Base-by-base conservation (phyloP, 1,140 invertebrate species). In the Tribolium castaneum region DNA sequence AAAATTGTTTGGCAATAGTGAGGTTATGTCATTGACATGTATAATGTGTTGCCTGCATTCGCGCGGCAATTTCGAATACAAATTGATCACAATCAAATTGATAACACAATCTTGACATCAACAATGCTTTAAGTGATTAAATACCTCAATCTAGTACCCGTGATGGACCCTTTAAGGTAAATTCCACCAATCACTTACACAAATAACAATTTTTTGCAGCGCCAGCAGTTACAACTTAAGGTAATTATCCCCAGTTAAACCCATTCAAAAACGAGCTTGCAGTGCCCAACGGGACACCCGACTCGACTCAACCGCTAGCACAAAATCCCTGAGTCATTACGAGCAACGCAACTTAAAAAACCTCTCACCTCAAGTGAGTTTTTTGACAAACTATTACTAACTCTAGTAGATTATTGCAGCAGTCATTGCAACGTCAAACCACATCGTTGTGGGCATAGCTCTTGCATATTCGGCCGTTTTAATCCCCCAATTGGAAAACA, bases 401-500 rank as follows among this genome's bases (percentile, higher is more conserved):
- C 6, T 59, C 50, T 30, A 35, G 14, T 59, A 88, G 88, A 86
- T 89, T 22, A 74, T 84, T 12, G 87, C 88, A 0, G 88, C 88
- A 76, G 81, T 89, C 7, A 83, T 88, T 10, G 86, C 88, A 7
- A 87, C 87, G 1, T 85, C 86, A 12, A 89, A 88, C 78, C 88
- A 90, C 70, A 86, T 90, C 71, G 86, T 85, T 9, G 87, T 89
- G 3, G 89, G 89, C 4, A 82, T 89, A 5, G 85, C 86, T 10
- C 87, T 90, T 80, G 88, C 87, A 3, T 90, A 87, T 78, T 89
- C 89, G 6, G 89, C 89, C 1, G 86, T 89, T 49, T 76, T 90
- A 10, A 86, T 89, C 75, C 88, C 89, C 49, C 87, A 88, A 76
- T 83, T 90, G 6, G 86, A 88, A 80, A 76, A 5, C 10, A 80